These are phyloP conservation scores for Aphelenchoides fujianensis DNA, from an alignment of 1,140 invertebrate genomes.

Conservation along the genomic window DNA sequence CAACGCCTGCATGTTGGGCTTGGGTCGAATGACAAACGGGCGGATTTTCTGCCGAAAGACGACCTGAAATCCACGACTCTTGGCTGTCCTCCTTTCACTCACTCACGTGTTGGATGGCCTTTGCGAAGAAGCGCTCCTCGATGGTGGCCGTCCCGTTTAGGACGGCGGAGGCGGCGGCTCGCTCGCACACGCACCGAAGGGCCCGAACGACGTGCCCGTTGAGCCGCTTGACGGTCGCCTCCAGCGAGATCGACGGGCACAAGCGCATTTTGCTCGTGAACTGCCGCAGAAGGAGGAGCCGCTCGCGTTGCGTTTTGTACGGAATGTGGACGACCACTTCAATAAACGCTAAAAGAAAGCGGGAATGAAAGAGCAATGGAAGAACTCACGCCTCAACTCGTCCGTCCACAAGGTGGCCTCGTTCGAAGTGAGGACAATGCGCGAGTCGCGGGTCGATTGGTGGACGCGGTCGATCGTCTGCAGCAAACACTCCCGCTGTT, in stretches of 20 bases:
- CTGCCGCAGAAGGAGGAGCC: slow-evolving; percentile 5
- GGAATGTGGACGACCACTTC: slow-evolving; percentile 11
- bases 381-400: slow-evolving; percentile 16
- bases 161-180: slow-evolving; percentile 5
- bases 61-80: slow-evolving; percentile 6
- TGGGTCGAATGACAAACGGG: slow-evolving; percentile 9
- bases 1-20: slow-evolving; percentile 4
- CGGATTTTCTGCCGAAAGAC: slow-evolving; percentile 16
- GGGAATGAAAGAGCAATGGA: not conserved
- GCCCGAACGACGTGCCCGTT: slow-evolving; percentile 15
- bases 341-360: slow-evolving; percentile 9
- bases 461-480: not conserved
- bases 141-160: not conserved
- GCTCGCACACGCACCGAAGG: slow-evolving; percentile 8
- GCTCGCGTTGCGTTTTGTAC: slow-evolving; percentile 1
- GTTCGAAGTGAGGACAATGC: slow-evolving; percentile 13
- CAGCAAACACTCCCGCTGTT: not conserved
- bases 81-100: too few species aligned
- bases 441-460: not conserved
- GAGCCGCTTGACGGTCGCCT: not conserved
- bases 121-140: not conserved
- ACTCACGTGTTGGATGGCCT: slow-evolving; percentile 20
- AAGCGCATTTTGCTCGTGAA: slow-evolving; percentile 2
- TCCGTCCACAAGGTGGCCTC: not conserved
- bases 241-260: not conserved